Percentiles rank a stretch among this genome's conserved stretches.
These are phyloP conservation scores for Pachypeltis micranthus DNA, from an alignment of 1,140 invertebrate species.

Conservation along the genomic window DNA sequence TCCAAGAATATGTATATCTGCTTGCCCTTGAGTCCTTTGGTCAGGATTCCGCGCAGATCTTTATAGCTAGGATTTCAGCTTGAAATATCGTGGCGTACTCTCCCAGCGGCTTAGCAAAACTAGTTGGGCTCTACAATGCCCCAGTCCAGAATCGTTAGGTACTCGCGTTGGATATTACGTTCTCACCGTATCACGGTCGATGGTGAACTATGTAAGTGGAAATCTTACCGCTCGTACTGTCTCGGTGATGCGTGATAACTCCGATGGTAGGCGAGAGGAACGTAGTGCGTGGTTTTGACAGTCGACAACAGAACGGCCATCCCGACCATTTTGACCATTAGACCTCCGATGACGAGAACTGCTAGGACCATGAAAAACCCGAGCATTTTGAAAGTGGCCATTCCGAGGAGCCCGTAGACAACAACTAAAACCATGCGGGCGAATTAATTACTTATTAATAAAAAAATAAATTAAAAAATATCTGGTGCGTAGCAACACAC, in stretches of 20 bases:
- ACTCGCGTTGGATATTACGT: too few species aligned
- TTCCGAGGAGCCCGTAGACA: not conserved
- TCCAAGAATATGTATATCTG: too few species aligned
- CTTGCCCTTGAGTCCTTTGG: too few species aligned
- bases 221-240: not conserved
- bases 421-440: not conserved
- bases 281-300: not conserved
- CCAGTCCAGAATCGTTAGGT: too few species aligned
- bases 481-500: too few species aligned
- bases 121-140: too few species aligned
- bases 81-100: too few species aligned
- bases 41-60: too few species aligned
- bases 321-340: not conserved
- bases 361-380: not conserved
- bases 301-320: not conserved
- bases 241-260: not conserved
- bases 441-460: not conserved
- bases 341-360: not conserved
- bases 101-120: too few species aligned
- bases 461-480: not conserved
- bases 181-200: too few species aligned
- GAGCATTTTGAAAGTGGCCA: not conserved
- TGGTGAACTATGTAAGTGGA: too few species aligned
- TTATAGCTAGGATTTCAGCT: too few species aligned
- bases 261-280: not conserved